Percentiles rank a stretch among this genome's conserved stretches.
Evolutionary conservation across 2,888 invertebrate species (phyloP).

Genomic region (Tachystola acroxantha): DNA sequence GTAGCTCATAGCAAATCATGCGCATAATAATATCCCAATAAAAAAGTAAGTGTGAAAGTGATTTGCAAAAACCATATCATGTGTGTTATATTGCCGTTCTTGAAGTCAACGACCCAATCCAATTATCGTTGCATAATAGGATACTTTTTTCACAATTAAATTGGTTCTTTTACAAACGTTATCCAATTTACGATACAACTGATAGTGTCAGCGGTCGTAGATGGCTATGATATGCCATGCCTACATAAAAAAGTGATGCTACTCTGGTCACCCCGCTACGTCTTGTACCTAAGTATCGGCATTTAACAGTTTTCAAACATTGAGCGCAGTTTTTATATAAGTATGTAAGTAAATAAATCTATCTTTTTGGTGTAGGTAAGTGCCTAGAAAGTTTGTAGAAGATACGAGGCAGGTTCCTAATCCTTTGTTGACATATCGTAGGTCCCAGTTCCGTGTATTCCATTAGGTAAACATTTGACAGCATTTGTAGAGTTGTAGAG

Average conservation of each 20-base stretch:
- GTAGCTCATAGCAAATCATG: constrained; percentile 28
- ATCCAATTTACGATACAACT: constrained; percentile 49
- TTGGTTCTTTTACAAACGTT: constrained; percentile 48
- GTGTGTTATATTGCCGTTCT: constrained; percentile 27
- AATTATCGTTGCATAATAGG: constrained; percentile 66
- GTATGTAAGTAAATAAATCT: no score
- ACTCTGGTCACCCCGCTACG: not conserved
- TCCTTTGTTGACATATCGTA: not conserved
- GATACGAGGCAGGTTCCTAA: not conserved
- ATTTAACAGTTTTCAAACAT: not conserved
- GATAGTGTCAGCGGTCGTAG: constrained; percentile 38
- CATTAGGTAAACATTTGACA: constrained; percentile 5
- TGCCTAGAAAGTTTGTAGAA: no score
- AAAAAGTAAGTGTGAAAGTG: constrained; percentile 52
- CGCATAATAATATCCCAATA: constrained; percentile 23
- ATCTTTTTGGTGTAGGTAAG: no score
- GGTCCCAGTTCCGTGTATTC: not conserved
- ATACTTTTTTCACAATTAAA: constrained; percentile 48
- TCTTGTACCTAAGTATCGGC: no score
- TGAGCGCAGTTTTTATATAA: no score
- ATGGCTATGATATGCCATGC: constrained; percentile 16
- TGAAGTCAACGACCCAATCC: constrained; percentile 60
- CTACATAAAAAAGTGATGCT: not conserved
- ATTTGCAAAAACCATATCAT: constrained; percentile 42
- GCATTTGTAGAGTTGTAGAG: not conserved